A percentile compares a stretch with the other conserved stretches of the same genome.
These are phyloP conservation scores for Delphinus delphis DNA, from an alignment of 2,113 vertebrate species.

Conservation along the genomic window DNA sequence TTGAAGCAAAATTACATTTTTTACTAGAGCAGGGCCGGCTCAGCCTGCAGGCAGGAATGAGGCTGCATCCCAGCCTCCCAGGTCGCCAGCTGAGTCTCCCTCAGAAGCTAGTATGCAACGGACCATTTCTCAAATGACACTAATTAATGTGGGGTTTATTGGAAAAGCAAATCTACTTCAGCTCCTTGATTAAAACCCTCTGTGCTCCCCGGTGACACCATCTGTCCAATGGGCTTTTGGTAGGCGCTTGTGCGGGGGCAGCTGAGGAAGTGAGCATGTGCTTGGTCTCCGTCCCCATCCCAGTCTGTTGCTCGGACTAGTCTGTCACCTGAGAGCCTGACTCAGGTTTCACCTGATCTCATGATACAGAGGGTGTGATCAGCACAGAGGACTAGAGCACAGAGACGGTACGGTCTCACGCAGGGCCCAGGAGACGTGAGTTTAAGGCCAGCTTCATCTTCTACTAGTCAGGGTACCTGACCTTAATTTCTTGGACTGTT, in stretches of 20 bases:
- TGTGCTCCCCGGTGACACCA: background rate
- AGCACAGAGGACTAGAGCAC: background rate
- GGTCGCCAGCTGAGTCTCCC: background rate
- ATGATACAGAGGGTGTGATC: background rate
- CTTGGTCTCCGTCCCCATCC: background rate
- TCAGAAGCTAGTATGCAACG: background rate
- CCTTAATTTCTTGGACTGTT: background rate
- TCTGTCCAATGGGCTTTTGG: background rate
- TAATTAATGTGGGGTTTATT: slow-evolving; percentile 61
- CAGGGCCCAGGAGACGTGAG: background rate
- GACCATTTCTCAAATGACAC: slow-evolving; percentile 39
- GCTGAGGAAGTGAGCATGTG: background rate
- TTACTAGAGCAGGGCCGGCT: background rate
- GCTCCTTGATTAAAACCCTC: slow-evolving; percentile 30
- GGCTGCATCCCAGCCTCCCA: background rate
- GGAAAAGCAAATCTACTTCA: slow-evolving; percentile 24
- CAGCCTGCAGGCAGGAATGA: background rate
- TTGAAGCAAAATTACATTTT: slow-evolving; percentile 66
- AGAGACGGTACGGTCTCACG: background rate
- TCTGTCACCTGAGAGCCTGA: background rate
- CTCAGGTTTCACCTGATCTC: background rate
- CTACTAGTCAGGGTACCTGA: background rate
- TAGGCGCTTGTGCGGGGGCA: background rate
- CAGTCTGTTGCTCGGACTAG: background rate
- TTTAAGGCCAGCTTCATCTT: background rate